Evolutionary conservation across 2,797 vertebrate genomes (phyloP), one percentile per base, ranked within the genome.

Genomic region (Hoplostethus atlanticus): DNA sequence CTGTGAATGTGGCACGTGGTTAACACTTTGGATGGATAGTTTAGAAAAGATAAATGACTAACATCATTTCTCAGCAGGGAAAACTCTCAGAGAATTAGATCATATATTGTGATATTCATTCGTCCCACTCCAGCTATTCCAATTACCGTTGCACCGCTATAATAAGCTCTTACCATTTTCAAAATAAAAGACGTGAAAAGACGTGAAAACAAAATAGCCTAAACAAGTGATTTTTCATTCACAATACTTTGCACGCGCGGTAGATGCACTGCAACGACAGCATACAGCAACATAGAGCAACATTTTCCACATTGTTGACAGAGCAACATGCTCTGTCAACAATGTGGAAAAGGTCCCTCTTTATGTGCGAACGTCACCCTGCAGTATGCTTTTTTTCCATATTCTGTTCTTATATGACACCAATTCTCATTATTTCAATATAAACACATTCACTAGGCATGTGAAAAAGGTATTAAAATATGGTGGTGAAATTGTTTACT

Each of bases 191-290:
- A 21, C 21, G 21, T 21, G 21, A 21, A 64, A 54, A 57, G 16
- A 73, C 46, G 51, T 68, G 42, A 59, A 57, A 76, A 76, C 31
- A 47, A 71, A 79, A 69, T 70, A 73, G 56, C 50, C 58, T 53
- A 74, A 83, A 73, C 67, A 65, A 81, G 71, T 77, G 44, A 77
- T 79, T 81, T 76, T 52, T 63, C 58, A 70, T 83, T 71, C 60
- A 51, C 62, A 63, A 36, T 53, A 80, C 78, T 83, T 78, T 64
- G 10, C 34, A 30, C n/a, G n/a, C n/a, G 15, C 4, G 10, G 40
- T 12, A 44, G 12, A 12, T 44, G 40, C 3, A 3, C 10, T 44
- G 40, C 40, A 44, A 12, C 10, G 12, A 44, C 40, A 44, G 40
- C 12, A 44, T 13, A 44, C 40, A 21, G 21, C 21, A 21, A 21